These are phyloP conservation scores for Cettia cetti DNA, from an alignment of 2,113 vertebrate genomes.

Conservation along the genomic window DNA sequence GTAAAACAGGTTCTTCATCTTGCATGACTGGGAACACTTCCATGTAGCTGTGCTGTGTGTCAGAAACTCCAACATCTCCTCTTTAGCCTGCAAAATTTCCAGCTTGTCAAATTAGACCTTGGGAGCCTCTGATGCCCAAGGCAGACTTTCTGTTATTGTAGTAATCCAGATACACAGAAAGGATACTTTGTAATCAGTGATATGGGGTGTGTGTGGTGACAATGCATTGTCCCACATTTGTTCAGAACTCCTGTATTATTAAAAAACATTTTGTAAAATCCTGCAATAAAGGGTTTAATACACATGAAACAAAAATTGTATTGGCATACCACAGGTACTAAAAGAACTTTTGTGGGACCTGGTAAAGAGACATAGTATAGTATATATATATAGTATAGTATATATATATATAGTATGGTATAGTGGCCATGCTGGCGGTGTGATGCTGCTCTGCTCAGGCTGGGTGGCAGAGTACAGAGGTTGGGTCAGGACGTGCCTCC, in stretches of 20 bases:
- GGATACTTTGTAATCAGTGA: neutral
- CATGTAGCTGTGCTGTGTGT: fast-evolving
- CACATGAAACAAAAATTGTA: neutral
- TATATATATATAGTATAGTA: too few species aligned
- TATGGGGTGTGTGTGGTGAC: neutral
- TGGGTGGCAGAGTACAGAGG: neutral
- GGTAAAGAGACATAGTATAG: too few species aligned
- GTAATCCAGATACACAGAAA: neutral
- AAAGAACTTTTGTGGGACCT: neutral
- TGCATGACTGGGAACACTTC: neutral
- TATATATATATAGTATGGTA: too few species aligned
- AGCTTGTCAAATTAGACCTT: neutral
- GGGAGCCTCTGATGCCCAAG: neutral
- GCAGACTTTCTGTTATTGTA: neutral
- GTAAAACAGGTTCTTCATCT: neutral
- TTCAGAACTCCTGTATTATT: neutral
- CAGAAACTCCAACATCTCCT: neutral
- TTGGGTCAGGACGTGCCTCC: neutral
- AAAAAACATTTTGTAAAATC: neutral
- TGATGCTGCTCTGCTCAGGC: fast-evolving
- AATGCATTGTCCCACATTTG: neutral
- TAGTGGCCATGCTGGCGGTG: neutral
- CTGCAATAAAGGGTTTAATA: neutral
- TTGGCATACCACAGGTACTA: neutral
- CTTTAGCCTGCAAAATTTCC: neutral